Evolutionary conservation across 1,140 invertebrate species (phyloP), one percentile per base, ranked within the genome.

Genomic region (Microplitis mediator): DNA sequence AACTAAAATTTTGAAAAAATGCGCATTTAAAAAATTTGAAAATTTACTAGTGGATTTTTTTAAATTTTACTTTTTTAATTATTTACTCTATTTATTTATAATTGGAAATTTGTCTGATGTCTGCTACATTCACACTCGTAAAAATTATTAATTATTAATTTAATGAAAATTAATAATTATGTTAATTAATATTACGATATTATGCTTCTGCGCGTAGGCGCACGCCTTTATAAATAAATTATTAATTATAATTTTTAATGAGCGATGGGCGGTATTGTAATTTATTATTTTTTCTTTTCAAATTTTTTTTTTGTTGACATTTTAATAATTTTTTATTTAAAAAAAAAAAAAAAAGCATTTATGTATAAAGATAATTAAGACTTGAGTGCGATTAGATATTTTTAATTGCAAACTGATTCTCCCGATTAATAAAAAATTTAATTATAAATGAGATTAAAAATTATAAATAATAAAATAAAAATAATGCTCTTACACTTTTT

Each of bases 201-300:
- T 23, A 81, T 74, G 78, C 81, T 82, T 81, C 76, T 80, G 82
- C 81, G 82, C 79, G 70, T 84, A 83, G 78, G 67, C 11, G 82
- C 75, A 77, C 74, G 76, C 78, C 77, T 79, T 75, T 85, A 85
- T 80, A 75, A 67, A 79, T 68, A 69, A 64, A 71, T 34, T 31
- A 16, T n/a, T 52, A 71, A 34, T 14, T 31, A 45, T 16, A 36
- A 71, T 9, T 31, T 31, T 23, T 8, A 32, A 60, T 14, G 16
- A 54, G 74, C 78, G 79, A 82, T 84, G 75, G 79, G 75, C 79
- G 65, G 51, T 52, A 45, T 54, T 14, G 14, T 54, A 54, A 54
- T 5, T 54, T 54, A 14, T 54, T n/a, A 54, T 14, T 16, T 54
- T 14, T 2, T 14, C 14, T 14, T n/a, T 54, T 54, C 4, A 50